Percentiles rank a stretch among this genome's conserved stretches.
These are phyloP conservation scores for Itoplectis maculator DNA, from an alignment of 2,888 invertebrate genomes.

Conservation along the genomic window DNA sequence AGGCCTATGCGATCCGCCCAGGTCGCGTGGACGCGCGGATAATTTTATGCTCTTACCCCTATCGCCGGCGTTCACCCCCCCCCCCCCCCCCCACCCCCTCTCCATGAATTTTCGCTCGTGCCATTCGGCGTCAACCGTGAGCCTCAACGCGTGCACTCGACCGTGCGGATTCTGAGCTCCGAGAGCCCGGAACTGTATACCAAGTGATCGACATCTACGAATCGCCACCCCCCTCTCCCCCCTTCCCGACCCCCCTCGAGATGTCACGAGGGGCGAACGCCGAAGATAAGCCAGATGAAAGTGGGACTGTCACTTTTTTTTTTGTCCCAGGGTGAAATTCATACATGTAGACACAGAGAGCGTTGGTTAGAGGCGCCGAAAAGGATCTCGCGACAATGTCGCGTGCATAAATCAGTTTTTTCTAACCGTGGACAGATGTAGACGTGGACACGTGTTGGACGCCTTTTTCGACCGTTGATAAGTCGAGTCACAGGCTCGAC, in stretches of 20 bases:
- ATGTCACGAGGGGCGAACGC: conserved; percentile 45
- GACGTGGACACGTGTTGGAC: too few relatives aligned
- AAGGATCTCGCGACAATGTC: neutral
- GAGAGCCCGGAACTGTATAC: too few relatives aligned
- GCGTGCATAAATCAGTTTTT: neutral
- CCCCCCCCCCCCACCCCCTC: neutral
- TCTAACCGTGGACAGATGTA: too few relatives aligned
- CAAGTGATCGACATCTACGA: conserved; percentile 59
- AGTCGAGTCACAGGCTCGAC: too few relatives aligned
- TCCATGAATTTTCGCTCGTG: conserved; percentile 23
- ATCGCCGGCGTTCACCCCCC: conserved; percentile 48
- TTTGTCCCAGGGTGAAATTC: neutral
- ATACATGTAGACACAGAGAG: neutral
- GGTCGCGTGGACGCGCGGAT: conserved; percentile 62
- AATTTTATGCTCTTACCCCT: conserved; percentile 57
- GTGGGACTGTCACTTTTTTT: conserved; percentile 24
- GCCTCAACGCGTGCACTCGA: too few relatives aligned
- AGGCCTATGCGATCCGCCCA: conserved; percentile 53
- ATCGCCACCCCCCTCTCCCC: conserved; percentile 21
- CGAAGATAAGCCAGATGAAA: conserved; percentile 58
- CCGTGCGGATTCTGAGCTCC: conserved; percentile 12
- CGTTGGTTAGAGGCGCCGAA: neutral
- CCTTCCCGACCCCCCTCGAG: neutral
- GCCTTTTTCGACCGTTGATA: too few relatives aligned
- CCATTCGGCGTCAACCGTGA: neutral